Percentiles rank a stretch among this genome's conserved stretches.
These are phyloP conservation scores for Planiliza haematocheilus DNA, from an alignment of 2,113 vertebrate species.

Conservation along the genomic window DNA sequence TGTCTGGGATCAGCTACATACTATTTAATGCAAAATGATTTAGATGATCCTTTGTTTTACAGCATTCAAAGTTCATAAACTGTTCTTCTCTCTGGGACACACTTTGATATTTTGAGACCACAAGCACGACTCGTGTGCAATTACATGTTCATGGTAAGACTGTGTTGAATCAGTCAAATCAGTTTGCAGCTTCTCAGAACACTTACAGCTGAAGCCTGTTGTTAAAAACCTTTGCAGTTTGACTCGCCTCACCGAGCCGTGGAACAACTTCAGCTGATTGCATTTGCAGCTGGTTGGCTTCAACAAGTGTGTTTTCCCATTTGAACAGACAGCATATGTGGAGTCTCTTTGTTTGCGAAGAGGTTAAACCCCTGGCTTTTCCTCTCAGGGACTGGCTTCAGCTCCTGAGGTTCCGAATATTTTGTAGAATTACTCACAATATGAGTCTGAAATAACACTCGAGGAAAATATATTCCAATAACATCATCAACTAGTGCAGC, in stretches of 20 bases:
- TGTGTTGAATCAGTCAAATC: not conserved
- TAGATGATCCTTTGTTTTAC: not conserved
- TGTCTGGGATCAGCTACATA: no score
- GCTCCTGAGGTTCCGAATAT: not conserved
- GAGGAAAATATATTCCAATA: constrained; percentile 15
- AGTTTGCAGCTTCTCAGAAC: constrained; percentile 25
- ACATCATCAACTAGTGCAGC: constrained; percentile 7
- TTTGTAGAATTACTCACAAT: constrained; percentile 23
- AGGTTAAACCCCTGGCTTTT: constrained; percentile 4
- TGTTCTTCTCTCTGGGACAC: not conserved
- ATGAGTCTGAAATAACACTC: constrained; percentile 12
- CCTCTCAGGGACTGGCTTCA: constrained; percentile 3
- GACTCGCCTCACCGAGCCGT: constrained; percentile 45
- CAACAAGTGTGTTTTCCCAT: constrained; percentile 61
- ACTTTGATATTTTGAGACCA: not conserved
- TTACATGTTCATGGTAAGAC: not conserved
- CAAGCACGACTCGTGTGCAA: not conserved
- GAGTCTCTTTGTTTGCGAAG: constrained; percentile 48
- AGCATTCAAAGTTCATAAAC: constrained; percentile 8
- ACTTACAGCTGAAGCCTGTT: constrained; percentile 48
- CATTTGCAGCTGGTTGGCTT: constrained; percentile 72
- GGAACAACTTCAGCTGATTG: constrained; percentile 69
- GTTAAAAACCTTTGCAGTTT: constrained; percentile 56
- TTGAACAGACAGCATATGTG: constrained; percentile 60
- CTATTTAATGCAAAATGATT: no score